phyloP scores from a whole-genome alignment of 2,888 invertebrate genomes.

The Campaea margaritaria region DNA sequence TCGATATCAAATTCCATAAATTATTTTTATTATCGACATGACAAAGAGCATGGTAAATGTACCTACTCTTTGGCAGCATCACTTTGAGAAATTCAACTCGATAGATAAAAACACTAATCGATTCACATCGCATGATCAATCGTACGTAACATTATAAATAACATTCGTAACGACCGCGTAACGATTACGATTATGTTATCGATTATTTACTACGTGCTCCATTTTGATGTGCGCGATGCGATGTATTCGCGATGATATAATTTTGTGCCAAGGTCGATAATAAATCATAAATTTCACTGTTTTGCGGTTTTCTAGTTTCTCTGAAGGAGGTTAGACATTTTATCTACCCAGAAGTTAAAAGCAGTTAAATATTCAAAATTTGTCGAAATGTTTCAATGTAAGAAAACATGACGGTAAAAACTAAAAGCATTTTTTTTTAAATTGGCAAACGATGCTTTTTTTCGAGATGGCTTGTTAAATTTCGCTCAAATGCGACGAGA shows the following conservation, averaged over 20 bases:
- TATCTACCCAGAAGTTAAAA: background rate
- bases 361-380: no score
- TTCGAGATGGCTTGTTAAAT: no score
- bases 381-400: no score
- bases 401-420: no score
- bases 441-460: no score
- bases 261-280: slow-evolving; percentile 18
- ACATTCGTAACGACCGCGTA: slow-evolving; percentile 38
- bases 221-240: slow-evolving; percentile 13
- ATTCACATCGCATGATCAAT: slow-evolving; percentile 38
- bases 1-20: slow-evolving; percentile 26
- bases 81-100: slow-evolving; percentile 19
- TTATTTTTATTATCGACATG: slow-evolving; percentile 6
- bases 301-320: background rate
- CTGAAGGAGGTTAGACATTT: background rate
- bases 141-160: background rate
- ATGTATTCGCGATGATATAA: slow-evolving; percentile 11
- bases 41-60: background rate
- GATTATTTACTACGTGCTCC: slow-evolving; percentile 19
- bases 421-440: no score
- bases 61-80: slow-evolving; percentile 4
- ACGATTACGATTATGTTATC: slow-evolving; percentile 25
- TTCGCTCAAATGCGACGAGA: no score
- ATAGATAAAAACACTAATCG: slow-evolving; percentile 37
- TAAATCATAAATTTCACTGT: slow-evolving; percentile 1